Evolutionary conservation across 2,888 invertebrate genomes (phyloP).

Genomic region (Apotomis betuletana): DNA sequence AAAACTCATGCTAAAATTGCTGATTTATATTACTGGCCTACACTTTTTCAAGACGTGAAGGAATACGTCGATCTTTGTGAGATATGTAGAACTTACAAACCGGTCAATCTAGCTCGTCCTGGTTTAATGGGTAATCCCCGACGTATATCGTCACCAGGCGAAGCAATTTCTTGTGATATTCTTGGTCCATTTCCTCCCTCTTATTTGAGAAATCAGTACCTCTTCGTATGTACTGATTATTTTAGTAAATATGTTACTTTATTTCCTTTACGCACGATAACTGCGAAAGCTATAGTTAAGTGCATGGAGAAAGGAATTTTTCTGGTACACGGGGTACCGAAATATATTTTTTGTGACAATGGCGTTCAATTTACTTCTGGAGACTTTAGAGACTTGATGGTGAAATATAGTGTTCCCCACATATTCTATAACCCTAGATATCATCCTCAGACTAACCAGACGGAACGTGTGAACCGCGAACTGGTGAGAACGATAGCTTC

Average conservation of each 20-base stretch:
- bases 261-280: not conserved
- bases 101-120: not conserved
- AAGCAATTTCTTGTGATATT: not conserved
- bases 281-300: not conserved
- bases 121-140: slow-evolving; percentile 13
- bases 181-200: not conserved
- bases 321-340: not conserved
- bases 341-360: not conserved
- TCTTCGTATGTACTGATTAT: not conserved
- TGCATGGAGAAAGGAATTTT: not conserved
- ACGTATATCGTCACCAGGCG: not conserved
- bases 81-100: not conserved
- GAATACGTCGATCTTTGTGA: too few relatives aligned
- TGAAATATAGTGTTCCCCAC: too few relatives aligned
- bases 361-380: not conserved
- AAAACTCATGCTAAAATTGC: too few relatives aligned
- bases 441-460: slow-evolving; percentile 1
- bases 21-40: too few relatives aligned
- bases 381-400: too few relatives aligned
- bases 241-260: slow-evolving; percentile 7
- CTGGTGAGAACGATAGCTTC: not conserved
- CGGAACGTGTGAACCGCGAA: not conserved
- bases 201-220: not conserved
- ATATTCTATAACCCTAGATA: not conserved
- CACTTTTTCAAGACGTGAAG: too few relatives aligned